phyloP scores from a whole-genome alignment of 2,113 vertebrate genomes.

The Xenopus laevis region DNA sequence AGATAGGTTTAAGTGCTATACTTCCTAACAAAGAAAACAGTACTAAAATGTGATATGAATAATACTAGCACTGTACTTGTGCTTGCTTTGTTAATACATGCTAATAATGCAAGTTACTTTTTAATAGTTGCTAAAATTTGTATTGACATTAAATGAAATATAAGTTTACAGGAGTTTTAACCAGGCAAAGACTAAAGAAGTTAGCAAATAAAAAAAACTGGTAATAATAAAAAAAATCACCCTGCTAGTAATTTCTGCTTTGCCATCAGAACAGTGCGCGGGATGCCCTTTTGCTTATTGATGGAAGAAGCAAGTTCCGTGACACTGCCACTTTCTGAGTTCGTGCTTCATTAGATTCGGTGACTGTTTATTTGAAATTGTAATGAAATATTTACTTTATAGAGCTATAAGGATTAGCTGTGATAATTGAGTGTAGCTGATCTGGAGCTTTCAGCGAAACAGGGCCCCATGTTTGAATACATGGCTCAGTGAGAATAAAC shows the following conservation, averaged over 20 bases:
- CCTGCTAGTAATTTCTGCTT: constrained; percentile 34
- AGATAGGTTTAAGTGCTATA: too few relatives aligned
- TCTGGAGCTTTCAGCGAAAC: constrained; percentile 76
- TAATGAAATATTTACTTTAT: constrained; percentile 99
- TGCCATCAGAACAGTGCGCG: constrained; percentile 55
- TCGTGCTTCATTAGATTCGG: constrained; percentile 92
- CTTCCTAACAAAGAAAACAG: too few relatives aligned
- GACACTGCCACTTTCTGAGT: constrained; percentile 77
- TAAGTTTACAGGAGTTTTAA: too few relatives aligned
- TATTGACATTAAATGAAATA: too few relatives aligned
- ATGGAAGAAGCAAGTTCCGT: constrained; percentile 71
- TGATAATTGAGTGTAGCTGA: constrained; percentile 97
- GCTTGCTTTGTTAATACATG: too few relatives aligned
- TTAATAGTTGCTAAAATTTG: too few relatives aligned
- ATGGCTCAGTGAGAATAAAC: constrained; percentile 84
- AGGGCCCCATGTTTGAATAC: constrained; percentile 95
- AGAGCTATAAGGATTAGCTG: constrained; percentile 95
- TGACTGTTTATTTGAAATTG: constrained; percentile 99
- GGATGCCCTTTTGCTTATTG: constrained; percentile 69
- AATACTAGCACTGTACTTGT: too few relatives aligned
- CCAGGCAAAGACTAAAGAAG: too few relatives aligned
- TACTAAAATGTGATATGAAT: too few relatives aligned
- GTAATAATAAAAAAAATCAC: not conserved
- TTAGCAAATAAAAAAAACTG: too few relatives aligned
- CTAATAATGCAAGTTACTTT: too few relatives aligned